phyloP scores from a whole-genome alignment of 2,888 invertebrate species.

The Neoascia interrupta region DNA sequence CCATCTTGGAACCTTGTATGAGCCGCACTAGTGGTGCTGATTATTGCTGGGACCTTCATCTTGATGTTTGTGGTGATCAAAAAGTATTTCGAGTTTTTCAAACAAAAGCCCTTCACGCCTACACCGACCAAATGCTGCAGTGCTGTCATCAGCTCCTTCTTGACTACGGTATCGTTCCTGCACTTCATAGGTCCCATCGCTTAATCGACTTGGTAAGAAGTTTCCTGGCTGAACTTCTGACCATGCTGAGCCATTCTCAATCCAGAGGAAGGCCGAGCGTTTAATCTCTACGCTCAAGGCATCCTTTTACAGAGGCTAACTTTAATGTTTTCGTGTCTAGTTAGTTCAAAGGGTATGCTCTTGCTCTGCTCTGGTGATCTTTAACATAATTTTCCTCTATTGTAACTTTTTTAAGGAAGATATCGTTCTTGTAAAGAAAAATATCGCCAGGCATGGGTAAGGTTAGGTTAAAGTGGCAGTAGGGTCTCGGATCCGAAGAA shows the following conservation, averaged over 20 bases:
- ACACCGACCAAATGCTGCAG: slow-evolving; percentile 86
- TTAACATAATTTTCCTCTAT: too few relatives aligned
- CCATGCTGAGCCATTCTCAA: slow-evolving; percentile 77
- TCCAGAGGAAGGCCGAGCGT: slow-evolving; percentile 90
- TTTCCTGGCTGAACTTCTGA: slow-evolving; percentile 72
- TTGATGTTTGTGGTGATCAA: slow-evolving; percentile 81
- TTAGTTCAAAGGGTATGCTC: too few relatives aligned
- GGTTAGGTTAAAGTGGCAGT: too few relatives aligned
- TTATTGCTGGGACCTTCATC: slow-evolving; percentile 74
- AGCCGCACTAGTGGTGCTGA: slow-evolving; percentile 81
- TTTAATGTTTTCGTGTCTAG: too few relatives aligned
- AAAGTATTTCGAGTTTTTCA: slow-evolving; percentile 83
- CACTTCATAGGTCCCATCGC: slow-evolving; percentile 86
- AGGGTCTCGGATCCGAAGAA: too few relatives aligned
- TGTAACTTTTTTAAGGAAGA: too few relatives aligned
- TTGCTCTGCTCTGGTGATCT: too few relatives aligned
- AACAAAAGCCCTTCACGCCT: slow-evolving; percentile 91
- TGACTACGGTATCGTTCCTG: slow-evolving; percentile 86
- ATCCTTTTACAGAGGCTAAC: slow-evolving; percentile 86
- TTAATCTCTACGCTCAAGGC: slow-evolving; percentile 84
- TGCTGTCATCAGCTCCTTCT: slow-evolving; percentile 84
- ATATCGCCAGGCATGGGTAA: too few relatives aligned
- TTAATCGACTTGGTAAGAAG: slow-evolving; percentile 90
- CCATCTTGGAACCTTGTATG: slow-evolving; percentile 84
- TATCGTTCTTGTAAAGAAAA: too few relatives aligned